Evolutionary conservation across 2,113 vertebrate genomes (phyloP), one percentile per base, ranked within the genome.

Genomic region (Orycteropus afer): DNA sequence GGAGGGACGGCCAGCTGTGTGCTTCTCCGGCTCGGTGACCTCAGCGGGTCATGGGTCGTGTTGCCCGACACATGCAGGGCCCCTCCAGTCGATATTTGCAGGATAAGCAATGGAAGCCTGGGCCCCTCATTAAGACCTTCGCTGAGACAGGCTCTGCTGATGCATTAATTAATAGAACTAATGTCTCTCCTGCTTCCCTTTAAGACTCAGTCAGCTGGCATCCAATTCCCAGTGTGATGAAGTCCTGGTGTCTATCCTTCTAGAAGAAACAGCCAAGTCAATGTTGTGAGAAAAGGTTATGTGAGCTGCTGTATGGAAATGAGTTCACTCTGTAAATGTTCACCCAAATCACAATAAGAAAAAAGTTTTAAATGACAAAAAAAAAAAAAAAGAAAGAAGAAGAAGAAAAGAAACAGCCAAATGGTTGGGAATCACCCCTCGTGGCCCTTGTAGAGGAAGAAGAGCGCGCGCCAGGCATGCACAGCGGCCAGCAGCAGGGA

Each of bases 371-470:
- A n/a, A n/a, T n/a, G n/a, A n/a, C n/a, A n/a, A n/a, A n/a, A n/a
- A n/a, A n/a, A n/a, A n/a, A n/a, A n/a, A n/a, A n/a, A n/a, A n/a
- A n/a, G n/a, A n/a, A n/a, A n/a, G n/a, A n/a, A n/a, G n/a, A n/a
- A n/a, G n/a, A n/a, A n/a, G n/a, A n/a, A n/a, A n/a, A n/a, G n/a
- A n/a, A n/a, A 61, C 63, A 27, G 84, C 84, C 40, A 7, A 32
- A 4, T 3, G 92, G 65, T 22, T 85, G 51, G 29, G 73, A 88
- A 29, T 59, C 20, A 37, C 79, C 99, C 99, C 97, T 99, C 99
- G 84, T 99, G 99, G 93, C 99, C 99, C 98, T 99, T 99, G 98
- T 99, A 99, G 96, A 99, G 98, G 94, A 99, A 98, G 98, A 99
- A 99, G 78, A 99, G 99, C 86, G 99, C 98, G 97, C 99, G 99